phyloP scores from a whole-genome alignment of 2,888 invertebrate species.

The Phyllotreta cruciferae region DNA sequence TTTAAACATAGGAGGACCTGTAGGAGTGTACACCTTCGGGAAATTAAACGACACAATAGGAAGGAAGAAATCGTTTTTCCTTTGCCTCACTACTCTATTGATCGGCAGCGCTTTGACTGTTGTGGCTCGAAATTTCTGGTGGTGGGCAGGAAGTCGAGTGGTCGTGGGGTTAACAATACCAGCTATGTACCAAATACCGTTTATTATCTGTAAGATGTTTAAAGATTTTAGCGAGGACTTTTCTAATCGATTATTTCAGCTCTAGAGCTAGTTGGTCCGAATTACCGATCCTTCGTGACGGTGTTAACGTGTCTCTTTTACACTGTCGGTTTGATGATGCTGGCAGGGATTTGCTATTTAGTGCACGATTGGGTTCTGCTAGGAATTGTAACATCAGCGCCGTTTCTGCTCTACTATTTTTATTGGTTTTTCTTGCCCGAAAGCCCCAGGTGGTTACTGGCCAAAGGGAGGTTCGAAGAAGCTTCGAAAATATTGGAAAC shows the following conservation, averaged over 20 bases:
- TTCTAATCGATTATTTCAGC: slow-evolving; percentile 65
- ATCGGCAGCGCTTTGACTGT: slow-evolving; percentile 82
- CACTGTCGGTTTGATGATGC: slow-evolving; percentile 82
- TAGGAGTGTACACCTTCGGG: slow-evolving; percentile 90
- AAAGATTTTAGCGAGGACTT: not conserved
- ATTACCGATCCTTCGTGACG: slow-evolving; percentile 89
- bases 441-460: slow-evolving; percentile 90
- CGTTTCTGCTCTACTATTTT: slow-evolving; percentile 83
- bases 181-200: slow-evolving; percentile 92
- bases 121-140: slow-evolving; percentile 79
- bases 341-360: slow-evolving; percentile 85
- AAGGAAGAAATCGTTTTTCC: slow-evolving; percentile 83
- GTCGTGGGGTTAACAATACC: slow-evolving; percentile 92
- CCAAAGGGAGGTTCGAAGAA: slow-evolving; percentile 78
- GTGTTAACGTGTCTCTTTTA: slow-evolving; percentile 93
- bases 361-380: slow-evolving; percentile 85
- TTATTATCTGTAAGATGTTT: slow-evolving; percentile 82
- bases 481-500: slow-evolving; percentile 79
- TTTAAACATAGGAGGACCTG: slow-evolving; percentile 86
- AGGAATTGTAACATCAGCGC: slow-evolving; percentile 81
- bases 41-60: slow-evolving; percentile 87
- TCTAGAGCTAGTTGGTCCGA: slow-evolving; percentile 88
- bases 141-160: slow-evolving; percentile 81
- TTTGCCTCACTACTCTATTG: slow-evolving; percentile 82
- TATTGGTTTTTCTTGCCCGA: slow-evolving; percentile 90